Evolutionary conservation across 2,797 vertebrate species (phyloP), one percentile per base, ranked within the genome.

Genomic region (Synaphobranchus kaupii): DNA sequence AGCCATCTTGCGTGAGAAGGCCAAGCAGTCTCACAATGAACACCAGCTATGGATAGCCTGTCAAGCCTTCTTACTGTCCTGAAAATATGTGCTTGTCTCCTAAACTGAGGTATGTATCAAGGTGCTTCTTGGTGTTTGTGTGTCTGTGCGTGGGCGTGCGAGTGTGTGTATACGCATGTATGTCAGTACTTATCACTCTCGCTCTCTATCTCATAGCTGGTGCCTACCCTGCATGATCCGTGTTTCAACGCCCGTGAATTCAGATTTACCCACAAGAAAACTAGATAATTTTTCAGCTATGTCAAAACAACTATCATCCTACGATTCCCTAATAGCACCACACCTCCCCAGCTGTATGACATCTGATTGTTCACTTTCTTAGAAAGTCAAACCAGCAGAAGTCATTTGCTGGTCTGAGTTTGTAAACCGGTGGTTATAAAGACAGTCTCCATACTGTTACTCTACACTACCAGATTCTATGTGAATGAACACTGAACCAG

Each of bases 1-100:
- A 91, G 89, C 89, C 92, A 94, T 92, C 91, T 92, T 90, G 88
- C 91, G 92, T 91, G 91, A 94, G 92, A 92, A 93, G 92, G 91
- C 92, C 20, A 22, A 80, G 34, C 34, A 12, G 7, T 15, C 58
- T 88, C 81, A 34, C 44, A 34, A 80, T 60, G 76, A 91, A 52
- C 73, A 89, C 63, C 82, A 66, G n/a, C 92, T 91, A 91, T 89
- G 92, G 91, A 92, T 91, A 91, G 92, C 92, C n/a, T 90, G 91
- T 86, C 90, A 89, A 88, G 68, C 34, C 47, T 85, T 88, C 91
- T 93, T 88, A 83, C 92, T 90, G 92, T 92, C 92, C 87, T 90
- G 88, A 93, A 93, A 92, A 94, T 73, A 44, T 85, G 54, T 93
- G 92, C 89, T 81, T 39, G 91, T 91, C 91, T 90, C 89, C 91